Evolutionary conservation across 2,888 invertebrate genomes (phyloP).

Genomic region (Ochropacha duplaris): DNA sequence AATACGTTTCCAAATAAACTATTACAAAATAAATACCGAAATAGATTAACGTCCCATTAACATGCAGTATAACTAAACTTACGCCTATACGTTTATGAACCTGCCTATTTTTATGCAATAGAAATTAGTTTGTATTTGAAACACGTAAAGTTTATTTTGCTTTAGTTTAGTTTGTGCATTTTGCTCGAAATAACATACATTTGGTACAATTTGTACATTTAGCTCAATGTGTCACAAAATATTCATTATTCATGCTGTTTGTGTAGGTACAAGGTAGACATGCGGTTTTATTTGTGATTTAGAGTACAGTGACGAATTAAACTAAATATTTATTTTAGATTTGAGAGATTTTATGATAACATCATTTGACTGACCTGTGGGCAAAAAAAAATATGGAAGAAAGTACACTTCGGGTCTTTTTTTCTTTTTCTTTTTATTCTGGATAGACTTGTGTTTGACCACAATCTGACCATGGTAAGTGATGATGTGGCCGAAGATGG

Average conservation of each 20-base stretch:
- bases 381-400: no score
- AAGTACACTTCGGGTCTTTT: no score
- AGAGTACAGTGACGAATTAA: not conserved
- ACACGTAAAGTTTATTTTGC: not conserved
- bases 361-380: no score
- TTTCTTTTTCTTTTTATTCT: no score
- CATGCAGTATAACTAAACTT: constrained; percentile 18
- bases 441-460: no score
- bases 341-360: no score
- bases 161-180: constrained; percentile 13
- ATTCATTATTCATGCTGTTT: constrained; percentile 36
- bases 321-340: not conserved
- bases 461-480: no score
- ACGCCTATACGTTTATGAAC: not conserved
- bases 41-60: constrained; percentile 48
- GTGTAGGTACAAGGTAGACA: constrained; percentile 6
- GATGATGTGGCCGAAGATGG: no score
- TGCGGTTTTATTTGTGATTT: not conserved
- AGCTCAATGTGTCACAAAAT: constrained; percentile 32
- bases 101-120: not conserved
- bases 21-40: constrained; percentile 28
- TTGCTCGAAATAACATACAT: constrained; percentile 27
- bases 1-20: constrained; percentile 22
- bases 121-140: not conserved
- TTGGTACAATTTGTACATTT: constrained; percentile 29